These are phyloP conservation scores for Casuarius casuarius DNA, from an alignment of 2,113 vertebrate species.

Conservation along the genomic window DNA sequence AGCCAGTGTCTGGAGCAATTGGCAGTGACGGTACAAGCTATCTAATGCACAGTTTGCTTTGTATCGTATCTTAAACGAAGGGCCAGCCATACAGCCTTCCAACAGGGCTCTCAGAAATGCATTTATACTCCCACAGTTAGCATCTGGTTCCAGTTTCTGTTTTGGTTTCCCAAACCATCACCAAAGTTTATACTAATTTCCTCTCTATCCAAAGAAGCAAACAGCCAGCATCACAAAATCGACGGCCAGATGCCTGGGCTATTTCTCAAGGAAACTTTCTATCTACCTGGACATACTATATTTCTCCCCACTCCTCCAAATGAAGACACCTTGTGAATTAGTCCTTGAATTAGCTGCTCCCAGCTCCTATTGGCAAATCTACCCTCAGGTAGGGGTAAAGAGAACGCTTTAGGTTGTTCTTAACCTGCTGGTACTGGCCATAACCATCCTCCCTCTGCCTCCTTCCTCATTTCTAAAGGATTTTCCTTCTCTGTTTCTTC, in stretches of 20 bases:
- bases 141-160: too few species aligned
- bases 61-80: fast-evolving
- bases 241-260: background rate
- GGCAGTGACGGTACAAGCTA: background rate
- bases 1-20: background rate
- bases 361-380: too few species aligned
- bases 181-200: background rate
- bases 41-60: background rate
- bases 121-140: background rate
- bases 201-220: background rate
- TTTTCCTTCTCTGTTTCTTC: background rate
- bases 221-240: background rate
- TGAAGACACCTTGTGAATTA: background rate
- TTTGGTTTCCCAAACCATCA: background rate
- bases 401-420: background rate
- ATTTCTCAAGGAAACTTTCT: background rate
- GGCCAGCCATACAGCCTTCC: background rate
- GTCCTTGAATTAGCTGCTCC: background rate
- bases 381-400: background rate
- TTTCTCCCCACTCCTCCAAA: background rate
- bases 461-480: background rate
- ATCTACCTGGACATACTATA: background rate
- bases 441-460: background rate
- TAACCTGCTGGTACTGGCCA: background rate
- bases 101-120: background rate